A percentile compares a stretch with the other conserved stretches of the same genome.
Evolutionary conservation across 2,888 invertebrate genomes (phyloP).

Genomic region (Eupsilia transversa): DNA sequence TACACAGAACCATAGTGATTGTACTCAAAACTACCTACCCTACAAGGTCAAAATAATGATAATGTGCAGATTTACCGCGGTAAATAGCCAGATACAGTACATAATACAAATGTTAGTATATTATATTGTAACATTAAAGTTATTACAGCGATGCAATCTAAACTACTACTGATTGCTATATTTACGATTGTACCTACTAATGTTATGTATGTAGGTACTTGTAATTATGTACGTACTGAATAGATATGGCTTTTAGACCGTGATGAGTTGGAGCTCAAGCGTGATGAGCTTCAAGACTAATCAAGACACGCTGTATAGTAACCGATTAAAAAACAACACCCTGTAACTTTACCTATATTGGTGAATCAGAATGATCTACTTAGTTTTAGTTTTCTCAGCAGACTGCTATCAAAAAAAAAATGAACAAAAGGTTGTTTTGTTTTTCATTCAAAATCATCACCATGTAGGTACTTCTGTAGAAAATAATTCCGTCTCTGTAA

Average conservation of each 20-base stretch:
- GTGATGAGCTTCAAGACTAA: conserved; percentile 44
- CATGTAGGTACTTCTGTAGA: too few relatives aligned
- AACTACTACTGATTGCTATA: conserved; percentile 71
- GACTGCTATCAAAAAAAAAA: too few relatives aligned
- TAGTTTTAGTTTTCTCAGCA: too few relatives aligned
- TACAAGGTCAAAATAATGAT: conserved; percentile 62
- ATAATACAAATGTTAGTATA: conserved; percentile 59
- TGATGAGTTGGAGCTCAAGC: conserved; percentile 46
- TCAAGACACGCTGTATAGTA: conserved; percentile 36
- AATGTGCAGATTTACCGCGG: conserved; percentile 57
- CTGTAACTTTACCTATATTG: not conserved
- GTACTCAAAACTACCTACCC: conserved; percentile 33
- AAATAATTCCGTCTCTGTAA: not conserved
- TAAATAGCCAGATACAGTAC: conserved; percentile 59
- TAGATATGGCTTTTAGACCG: conserved; percentile 62
- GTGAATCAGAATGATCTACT: too few relatives aligned
- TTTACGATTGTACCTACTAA: conserved; percentile 64
- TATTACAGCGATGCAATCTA: conserved; percentile 75
- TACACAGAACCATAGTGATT: conserved; percentile 35
- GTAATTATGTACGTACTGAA: conserved; percentile 61
- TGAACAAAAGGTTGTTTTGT: too few relatives aligned
- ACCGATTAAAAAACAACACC: conserved; percentile 6
- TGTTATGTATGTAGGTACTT: conserved; percentile 58
- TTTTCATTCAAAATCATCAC: too few relatives aligned
- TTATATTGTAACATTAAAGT: conserved; percentile 76